Conservation (phyloP, 2,888 invertebrate species). For the Euzetes globulus region DNA sequence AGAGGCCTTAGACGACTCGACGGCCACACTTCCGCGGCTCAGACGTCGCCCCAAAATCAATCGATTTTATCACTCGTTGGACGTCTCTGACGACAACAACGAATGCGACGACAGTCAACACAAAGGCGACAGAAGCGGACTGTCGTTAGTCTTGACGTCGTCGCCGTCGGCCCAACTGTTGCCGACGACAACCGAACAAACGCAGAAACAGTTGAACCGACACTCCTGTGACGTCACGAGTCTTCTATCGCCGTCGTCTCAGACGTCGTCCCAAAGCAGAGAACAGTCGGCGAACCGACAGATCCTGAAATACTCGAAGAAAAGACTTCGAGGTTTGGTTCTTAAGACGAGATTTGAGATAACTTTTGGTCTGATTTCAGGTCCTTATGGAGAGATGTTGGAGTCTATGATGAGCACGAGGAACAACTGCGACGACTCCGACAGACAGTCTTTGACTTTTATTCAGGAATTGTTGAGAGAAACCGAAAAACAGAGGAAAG, state of each 20-base stretch:
- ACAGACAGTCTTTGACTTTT: background rate
- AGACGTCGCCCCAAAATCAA: background rate
- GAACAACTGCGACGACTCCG: background rate
- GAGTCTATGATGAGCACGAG: slow-evolving; percentile 33
- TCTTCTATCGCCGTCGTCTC: background rate
- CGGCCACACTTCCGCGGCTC: background rate
- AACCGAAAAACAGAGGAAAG: background rate
- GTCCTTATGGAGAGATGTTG: slow-evolving; percentile 42
- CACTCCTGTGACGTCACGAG: slow-evolving; percentile 13
- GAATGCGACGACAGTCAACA: background rate
- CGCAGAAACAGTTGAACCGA: background rate
- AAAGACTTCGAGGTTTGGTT: slow-evolving; percentile 11
- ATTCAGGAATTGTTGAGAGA: slow-evolving; percentile 9
- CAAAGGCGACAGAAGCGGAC: background rate
- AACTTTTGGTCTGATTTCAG: slow-evolving; percentile 14
- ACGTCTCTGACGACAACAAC: slow-evolving; percentile 23
- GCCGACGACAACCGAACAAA: background rate
- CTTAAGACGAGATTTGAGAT: no score
- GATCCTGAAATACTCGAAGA: slow-evolving; percentile 27
- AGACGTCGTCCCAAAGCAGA: background rate
- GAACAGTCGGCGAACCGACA: background rate
- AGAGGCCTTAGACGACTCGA: background rate
- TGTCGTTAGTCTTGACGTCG: background rate
- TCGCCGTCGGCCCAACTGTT: background rate
- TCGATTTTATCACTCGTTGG: background rate